Conservation (phyloP, 2,888 invertebrate species). For the Bembecia ichneumoniformis region DNA sequence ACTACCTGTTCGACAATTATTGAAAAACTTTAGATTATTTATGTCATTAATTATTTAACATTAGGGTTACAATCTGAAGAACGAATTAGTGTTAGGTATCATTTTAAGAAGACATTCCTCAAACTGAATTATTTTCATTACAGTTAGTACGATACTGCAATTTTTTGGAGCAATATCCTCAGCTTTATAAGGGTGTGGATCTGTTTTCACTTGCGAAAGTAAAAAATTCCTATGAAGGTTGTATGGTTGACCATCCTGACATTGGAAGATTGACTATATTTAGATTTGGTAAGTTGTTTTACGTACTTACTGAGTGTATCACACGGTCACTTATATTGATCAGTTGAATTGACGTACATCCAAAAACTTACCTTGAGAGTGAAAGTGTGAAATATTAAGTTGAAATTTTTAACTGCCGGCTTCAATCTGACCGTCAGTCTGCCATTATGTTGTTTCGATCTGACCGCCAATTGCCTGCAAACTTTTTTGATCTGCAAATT, state of each 20-base stretch:
- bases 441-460: too few relatives aligned
- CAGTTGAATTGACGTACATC: too few relatives aligned
- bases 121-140: slow-evolving; percentile 3
- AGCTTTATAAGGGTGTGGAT: slow-evolving; percentile 48
- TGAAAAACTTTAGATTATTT: neutral
- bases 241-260: slow-evolving; percentile 44
- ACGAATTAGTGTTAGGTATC: neutral
- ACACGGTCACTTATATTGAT: too few relatives aligned
- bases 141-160: slow-evolving; percentile 54
- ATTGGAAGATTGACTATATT: slow-evolving; percentile 45
- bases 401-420: too few relatives aligned
- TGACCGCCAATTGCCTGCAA: too few relatives aligned
- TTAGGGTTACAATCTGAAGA: too few relatives aligned
- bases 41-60: neutral
- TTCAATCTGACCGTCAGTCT: too few relatives aligned
- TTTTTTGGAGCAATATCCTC: slow-evolving; percentile 42
- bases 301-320: too few relatives aligned
- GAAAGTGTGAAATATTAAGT: too few relatives aligned
- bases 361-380: too few relatives aligned
- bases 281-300: slow-evolving; percentile 40
- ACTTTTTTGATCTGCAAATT: too few relatives aligned
- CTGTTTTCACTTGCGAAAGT: slow-evolving; percentile 46
- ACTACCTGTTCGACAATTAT: too few relatives aligned
- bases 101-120: neutral
- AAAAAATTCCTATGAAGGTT: slow-evolving; percentile 41